Conservation (phyloP, 2,888 invertebrate species). For the Dilophus febrilis region DNA sequence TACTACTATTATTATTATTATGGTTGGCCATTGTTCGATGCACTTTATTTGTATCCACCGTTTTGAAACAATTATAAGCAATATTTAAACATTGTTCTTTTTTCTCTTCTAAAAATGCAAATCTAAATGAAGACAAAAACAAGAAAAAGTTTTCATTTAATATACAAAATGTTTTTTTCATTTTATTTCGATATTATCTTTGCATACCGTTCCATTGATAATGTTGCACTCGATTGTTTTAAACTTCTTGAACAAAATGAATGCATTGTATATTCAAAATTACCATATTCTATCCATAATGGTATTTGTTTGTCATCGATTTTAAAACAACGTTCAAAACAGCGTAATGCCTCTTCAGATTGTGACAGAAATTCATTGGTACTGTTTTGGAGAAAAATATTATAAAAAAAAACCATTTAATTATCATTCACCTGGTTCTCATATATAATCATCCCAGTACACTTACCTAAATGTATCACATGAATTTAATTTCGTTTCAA, state of each 20-base stretch:
- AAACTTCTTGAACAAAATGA: constrained; percentile 76
- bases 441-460: background rate
- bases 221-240: constrained; percentile 59
- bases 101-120: constrained; percentile 54
- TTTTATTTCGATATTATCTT: background rate
- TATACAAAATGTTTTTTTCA: background rate
- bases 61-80: constrained; percentile 61
- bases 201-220: constrained; percentile 46
- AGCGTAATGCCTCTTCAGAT: constrained; percentile 56
- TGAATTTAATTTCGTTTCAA: constrained; percentile 67
- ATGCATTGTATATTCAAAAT: constrained; percentile 76
- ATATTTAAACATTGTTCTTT: constrained; percentile 64
- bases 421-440: background rate
- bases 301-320: constrained; percentile 55
- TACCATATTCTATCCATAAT: constrained; percentile 83
- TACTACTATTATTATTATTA: no score
- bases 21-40: constrained; percentile 23
- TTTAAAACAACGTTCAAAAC: constrained; percentile 64
- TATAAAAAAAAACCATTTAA: background rate
- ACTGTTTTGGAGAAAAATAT: constrained; percentile 7
- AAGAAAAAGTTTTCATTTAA: background rate
- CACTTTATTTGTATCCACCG: constrained; percentile 41
- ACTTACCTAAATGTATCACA: constrained; percentile 40
- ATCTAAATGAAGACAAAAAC: constrained; percentile 24
- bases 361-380: constrained; percentile 49